A percentile compares a stretch with the other conserved stretches of the same genome.
Conservation (phyloP, 2,797 vertebrate species). For the Ctenosaura bakeri region DNA sequence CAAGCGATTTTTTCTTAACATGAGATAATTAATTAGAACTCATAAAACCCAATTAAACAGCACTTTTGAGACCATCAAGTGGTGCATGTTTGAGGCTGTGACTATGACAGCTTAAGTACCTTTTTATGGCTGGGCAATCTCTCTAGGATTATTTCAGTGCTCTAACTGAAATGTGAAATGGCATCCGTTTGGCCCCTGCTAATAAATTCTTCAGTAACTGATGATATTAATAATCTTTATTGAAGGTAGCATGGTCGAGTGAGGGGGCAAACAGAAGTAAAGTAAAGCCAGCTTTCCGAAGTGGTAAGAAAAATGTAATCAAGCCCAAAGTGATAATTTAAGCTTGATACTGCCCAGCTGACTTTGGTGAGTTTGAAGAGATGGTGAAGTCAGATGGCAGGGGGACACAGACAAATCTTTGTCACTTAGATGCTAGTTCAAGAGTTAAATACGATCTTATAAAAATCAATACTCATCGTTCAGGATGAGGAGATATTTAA, state of each 20-base stretch:
- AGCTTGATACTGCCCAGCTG: slow-evolving; percentile 36
- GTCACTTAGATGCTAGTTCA: background rate
- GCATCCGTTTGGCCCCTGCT: slow-evolving; percentile 73
- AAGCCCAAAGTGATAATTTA: slow-evolving; percentile 60
- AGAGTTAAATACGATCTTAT: background rate
- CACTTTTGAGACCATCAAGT: slow-evolving; percentile 79
- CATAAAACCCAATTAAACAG: slow-evolving; percentile 80
- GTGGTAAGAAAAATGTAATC: slow-evolving; percentile 64
- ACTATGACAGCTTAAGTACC: slow-evolving; percentile 77
- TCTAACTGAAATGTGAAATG: slow-evolving; percentile 74
- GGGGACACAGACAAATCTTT: background rate
- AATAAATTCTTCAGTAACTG: slow-evolving; percentile 72
- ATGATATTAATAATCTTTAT: slow-evolving; percentile 77
- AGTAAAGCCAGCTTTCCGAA: slow-evolving; percentile 64
- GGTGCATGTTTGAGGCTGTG: slow-evolving; percentile 73
- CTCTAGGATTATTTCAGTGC: slow-evolving; percentile 73
- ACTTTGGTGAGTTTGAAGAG: slow-evolving; percentile 4
- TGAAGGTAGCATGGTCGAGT: slow-evolving; percentile 67
- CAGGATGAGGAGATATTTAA: background rate
- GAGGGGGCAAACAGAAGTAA: slow-evolving; percentile 62
- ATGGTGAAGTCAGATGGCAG: background rate
- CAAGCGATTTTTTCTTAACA: slow-evolving; percentile 68
- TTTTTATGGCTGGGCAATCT: slow-evolving; percentile 77
- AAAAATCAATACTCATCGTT: background rate
- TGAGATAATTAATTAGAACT: slow-evolving; percentile 77